These are phyloP conservation scores for Eudasyphora cyanicolor DNA, from an alignment of 2,888 invertebrate species.

Conservation along the genomic window DNA sequence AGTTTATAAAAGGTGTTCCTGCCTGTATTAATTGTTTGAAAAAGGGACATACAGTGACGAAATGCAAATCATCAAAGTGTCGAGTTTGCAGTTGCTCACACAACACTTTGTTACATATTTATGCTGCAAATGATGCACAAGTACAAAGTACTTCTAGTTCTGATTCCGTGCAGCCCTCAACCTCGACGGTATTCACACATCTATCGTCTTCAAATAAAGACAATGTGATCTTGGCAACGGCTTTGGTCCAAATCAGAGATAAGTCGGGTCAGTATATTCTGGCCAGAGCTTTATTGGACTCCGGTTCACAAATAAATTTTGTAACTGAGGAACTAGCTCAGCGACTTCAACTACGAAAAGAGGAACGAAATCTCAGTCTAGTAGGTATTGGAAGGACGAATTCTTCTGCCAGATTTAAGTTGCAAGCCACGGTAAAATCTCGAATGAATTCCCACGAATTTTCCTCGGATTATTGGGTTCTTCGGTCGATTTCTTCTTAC, in stretches of 20 bases:
- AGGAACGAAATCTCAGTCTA: slow-evolving; percentile 35
- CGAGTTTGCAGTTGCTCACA: not conserved
- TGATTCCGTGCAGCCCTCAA: not conserved
- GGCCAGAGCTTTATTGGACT: slow-evolving; percentile 32
- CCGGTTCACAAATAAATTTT: slow-evolving; percentile 12
- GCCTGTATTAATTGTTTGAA: slow-evolving; percentile 22
- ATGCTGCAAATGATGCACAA: not conserved
- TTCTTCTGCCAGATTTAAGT: slow-evolving; percentile 35
- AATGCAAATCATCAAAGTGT: slow-evolving; percentile 7
- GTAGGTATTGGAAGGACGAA: slow-evolving; percentile 46
- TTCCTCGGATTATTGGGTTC: slow-evolving; percentile 17
- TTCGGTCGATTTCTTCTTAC: slow-evolving; percentile 24
- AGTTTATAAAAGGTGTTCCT: not conserved
- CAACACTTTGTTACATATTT: not conserved
- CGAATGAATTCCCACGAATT: slow-evolving; percentile 22
- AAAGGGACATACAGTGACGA: slow-evolving; percentile 10
- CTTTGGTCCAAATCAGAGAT: not conserved
- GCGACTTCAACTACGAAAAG: slow-evolving; percentile 17
- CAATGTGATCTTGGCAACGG: slow-evolving; percentile 8
- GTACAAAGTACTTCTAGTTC: not conserved
- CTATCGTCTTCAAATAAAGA: not conserved
- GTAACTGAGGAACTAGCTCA: not conserved
- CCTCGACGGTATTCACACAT: not conserved
- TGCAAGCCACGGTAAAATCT: slow-evolving; percentile 32
- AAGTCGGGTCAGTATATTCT: slow-evolving; percentile 7